A percentile compares a stretch with the other conserved stretches of the same genome.
Evolutionary conservation across 2,113 vertebrate genomes (phyloP).

Genomic region (Hippocampus guttulatus): DNA sequence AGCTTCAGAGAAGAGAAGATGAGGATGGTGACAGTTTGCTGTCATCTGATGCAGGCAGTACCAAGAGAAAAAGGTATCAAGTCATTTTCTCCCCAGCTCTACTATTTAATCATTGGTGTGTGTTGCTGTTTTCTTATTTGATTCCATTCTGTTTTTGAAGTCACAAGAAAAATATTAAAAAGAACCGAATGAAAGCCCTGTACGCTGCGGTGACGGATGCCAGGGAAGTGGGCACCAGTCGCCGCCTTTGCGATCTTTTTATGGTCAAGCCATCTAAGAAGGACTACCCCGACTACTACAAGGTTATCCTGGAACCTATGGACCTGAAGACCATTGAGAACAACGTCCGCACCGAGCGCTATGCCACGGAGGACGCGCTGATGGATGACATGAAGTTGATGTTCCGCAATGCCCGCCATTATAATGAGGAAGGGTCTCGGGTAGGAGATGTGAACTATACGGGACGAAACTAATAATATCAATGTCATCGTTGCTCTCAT

Average conservation of each 20-base stretch:
- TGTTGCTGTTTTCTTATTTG: not conserved
- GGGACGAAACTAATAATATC: not conserved
- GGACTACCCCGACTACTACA: conserved; percentile 98
- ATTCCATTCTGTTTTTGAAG: conserved; percentile 32
- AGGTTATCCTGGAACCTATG: conserved; percentile 96
- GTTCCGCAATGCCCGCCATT: conserved; percentile 97
- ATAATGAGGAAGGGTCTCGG: conserved; percentile 98
- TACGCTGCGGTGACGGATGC: conserved; percentile 87
- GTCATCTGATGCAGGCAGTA: conserved; percentile 87
- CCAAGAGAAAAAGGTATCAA: conserved; percentile 88
- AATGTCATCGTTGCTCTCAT: not conserved
- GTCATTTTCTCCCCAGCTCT: not conserved
- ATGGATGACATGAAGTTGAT: conserved; percentile 94
- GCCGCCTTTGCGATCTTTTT: conserved; percentile 92
- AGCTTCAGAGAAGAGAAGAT: conserved; percentile 87
- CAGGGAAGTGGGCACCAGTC: conserved; percentile 79
- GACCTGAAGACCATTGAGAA: conserved; percentile 95
- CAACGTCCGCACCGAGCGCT: conserved; percentile 89
- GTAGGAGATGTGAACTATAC: conserved; percentile 53
- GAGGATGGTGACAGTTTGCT: conserved; percentile 94
- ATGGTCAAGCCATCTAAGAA: conserved; percentile 98
- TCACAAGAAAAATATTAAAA: conserved; percentile 94
- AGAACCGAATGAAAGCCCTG: conserved; percentile 91
- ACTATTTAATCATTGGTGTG: not conserved
- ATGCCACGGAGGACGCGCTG: conserved; percentile 83